phyloP scores from a whole-genome alignment of 2,888 invertebrate genomes.

The Epistrophe grossulariae region DNA sequence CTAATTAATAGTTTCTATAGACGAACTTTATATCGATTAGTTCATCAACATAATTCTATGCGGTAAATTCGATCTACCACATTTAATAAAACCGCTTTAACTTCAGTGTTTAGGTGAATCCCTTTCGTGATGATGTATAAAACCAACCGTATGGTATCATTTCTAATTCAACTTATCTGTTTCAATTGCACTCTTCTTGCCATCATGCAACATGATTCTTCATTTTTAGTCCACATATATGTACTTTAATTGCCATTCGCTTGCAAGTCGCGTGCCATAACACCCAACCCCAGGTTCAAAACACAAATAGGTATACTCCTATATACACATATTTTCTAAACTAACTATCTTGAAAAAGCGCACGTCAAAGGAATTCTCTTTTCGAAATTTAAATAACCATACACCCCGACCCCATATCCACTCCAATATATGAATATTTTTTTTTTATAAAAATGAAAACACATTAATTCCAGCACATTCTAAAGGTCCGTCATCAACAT shows the following conservation, averaged over 20 bases:
- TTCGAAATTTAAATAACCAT: conserved; percentile 34
- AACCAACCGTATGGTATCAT: not conserved
- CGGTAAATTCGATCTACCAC: not conserved
- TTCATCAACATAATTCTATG: too few species aligned
- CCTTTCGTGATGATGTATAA: not conserved
- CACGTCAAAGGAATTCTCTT: conserved; percentile 2
- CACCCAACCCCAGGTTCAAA: conserved; percentile 36
- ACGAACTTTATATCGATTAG: too few species aligned
- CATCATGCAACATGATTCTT: conserved; percentile 45
- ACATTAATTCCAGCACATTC: conserved; percentile 67
- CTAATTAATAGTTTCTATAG: too few species aligned
- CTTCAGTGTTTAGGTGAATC: not conserved
- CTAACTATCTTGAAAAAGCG: conserved; percentile 8
- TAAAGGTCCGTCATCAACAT: conserved; percentile 67
- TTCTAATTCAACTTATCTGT: not conserved
- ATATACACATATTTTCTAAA: not conserved
- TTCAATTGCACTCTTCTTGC: not conserved
- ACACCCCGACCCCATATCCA: conserved; percentile 5
- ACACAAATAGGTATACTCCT: not conserved
- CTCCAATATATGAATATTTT: not conserved
- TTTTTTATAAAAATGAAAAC: conserved; percentile 39
- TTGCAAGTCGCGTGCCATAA: conserved; percentile 54
- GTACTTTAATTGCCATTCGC: conserved; percentile 33
- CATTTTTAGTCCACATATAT: conserved; percentile 19
- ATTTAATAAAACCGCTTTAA: not conserved